phyloP scores from a whole-genome alignment of 1,140 invertebrate species.

The Globodera ellingtonae region DNA sequence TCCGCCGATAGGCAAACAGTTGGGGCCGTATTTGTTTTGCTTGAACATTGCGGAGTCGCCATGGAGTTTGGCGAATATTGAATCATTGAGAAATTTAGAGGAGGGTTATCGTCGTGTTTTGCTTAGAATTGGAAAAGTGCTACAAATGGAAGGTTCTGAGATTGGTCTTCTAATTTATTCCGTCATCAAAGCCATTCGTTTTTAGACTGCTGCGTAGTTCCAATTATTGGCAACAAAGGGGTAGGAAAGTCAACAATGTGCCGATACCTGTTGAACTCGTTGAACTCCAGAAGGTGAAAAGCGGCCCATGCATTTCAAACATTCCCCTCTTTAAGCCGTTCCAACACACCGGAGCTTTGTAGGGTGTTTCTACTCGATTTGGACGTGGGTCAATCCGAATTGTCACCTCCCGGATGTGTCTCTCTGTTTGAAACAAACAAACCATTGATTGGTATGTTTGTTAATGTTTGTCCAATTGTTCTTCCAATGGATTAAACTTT shows the following conservation, averaged over 20 bases:
- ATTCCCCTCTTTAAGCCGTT: background rate
- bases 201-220: slow-evolving; percentile 21
- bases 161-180: background rate
- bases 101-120: slow-evolving; percentile 1
- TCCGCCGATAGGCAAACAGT: background rate
- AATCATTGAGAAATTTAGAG: slow-evolving; percentile 5
- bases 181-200: background rate
- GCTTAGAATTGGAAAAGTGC: slow-evolving; percentile 4
- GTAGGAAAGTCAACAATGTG: slow-evolving; percentile 38
- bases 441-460: slow-evolving; percentile 32
- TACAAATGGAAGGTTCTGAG: background rate
- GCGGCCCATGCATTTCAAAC: no score
- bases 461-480: slow-evolving; percentile 13
- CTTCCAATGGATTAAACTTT: no score
- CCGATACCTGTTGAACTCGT: slow-evolving; percentile 32
- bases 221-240: slow-evolving; percentile 40
- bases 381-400: slow-evolving; percentile 41
- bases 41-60: background rate
- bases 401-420: slow-evolving; percentile 31
- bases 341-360: slow-evolving; percentile 14
- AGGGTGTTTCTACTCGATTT: slow-evolving; percentile 36
- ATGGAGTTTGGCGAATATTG: background rate
- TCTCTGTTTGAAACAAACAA: slow-evolving; percentile 37
- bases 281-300: slow-evolving; percentile 18
- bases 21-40: slow-evolving; percentile 3